Evolutionary conservation across 64 coral and sea anemone genomes (phyloP).

Genomic region (Montipora cactus): DNA sequence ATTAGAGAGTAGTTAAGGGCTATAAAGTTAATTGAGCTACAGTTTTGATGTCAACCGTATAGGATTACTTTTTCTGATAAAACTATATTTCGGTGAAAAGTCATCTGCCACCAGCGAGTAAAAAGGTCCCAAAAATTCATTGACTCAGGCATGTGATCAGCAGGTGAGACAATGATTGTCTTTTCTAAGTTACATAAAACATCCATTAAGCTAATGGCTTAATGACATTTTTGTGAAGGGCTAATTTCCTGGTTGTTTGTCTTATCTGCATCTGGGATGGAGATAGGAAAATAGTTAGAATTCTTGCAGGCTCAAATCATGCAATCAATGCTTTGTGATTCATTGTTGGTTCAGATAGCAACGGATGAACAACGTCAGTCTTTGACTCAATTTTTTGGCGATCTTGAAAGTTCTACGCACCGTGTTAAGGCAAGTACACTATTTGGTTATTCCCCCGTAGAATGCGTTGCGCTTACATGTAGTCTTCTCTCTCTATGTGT

Average conservation of each 20-base stretch:
- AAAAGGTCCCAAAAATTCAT: neutral
- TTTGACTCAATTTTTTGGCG: neutral
- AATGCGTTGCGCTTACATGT: neutral
- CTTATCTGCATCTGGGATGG: constrained; percentile 19
- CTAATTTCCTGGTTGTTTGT: neutral
- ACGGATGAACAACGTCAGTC: neutral
- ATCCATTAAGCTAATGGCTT: neutral
- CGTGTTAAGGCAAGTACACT: constrained; percentile 13
- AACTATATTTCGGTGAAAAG: too few species aligned
- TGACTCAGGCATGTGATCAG: neutral
- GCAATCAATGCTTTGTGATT: constrained; percentile 22
- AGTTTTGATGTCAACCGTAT: too few species aligned
- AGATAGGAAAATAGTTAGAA: constrained; percentile 12
- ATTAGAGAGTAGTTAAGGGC: too few species aligned
- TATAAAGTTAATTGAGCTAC: too few species aligned
- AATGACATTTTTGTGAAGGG: neutral
- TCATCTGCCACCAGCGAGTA: neutral
- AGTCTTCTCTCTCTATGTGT: neutral
- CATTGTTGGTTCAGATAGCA: constrained; percentile 25
- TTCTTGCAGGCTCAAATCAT: constrained; percentile 14
- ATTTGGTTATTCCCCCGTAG: neutral
- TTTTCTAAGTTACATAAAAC: neutral
- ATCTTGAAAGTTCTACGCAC: constrained; percentile 7
- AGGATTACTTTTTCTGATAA: too few species aligned
- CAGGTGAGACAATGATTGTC: neutral